phyloP scores from a whole-genome alignment of 2,888 invertebrate genomes.

The Zaprionus obscuricornis region DNA sequence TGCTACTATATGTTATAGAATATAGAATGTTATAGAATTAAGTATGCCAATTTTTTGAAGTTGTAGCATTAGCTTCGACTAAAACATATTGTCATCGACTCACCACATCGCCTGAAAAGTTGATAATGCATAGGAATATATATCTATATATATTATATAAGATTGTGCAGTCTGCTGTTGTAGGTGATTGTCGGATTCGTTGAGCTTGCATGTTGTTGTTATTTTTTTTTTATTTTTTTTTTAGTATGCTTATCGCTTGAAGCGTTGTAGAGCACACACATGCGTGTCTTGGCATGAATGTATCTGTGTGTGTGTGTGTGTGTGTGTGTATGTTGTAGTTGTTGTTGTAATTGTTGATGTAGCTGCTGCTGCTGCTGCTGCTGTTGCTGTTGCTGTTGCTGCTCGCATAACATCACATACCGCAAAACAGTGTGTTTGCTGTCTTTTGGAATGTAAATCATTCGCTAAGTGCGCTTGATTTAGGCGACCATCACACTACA shows the following conservation, averaged over 20 bases:
- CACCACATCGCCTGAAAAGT: no score
- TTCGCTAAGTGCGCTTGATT: conserved; percentile 82
- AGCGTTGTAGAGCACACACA: conserved; percentile 53
- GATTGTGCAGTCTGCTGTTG: conserved; percentile 8
- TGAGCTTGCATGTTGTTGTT: conserved; percentile 9
- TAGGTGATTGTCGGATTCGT: conserved; percentile 51
- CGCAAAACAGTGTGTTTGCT: conserved; percentile 81
- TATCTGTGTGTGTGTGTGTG: conserved; percentile 16
- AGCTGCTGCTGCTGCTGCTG: conserved; percentile 25
- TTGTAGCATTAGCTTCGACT: no score
- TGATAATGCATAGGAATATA: no score
- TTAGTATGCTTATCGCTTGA: conserved; percentile 25
- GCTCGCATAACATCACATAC: conserved; percentile 82
- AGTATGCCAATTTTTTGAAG: no score
- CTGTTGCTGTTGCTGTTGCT: conserved; percentile 49
- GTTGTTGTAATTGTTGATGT: conserved; percentile 32
- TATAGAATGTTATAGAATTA: no score
- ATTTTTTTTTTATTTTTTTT: no score
- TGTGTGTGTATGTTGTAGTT: conserved; percentile 18
- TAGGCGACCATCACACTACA: conserved; percentile 81
- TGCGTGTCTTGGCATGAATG: conserved; percentile 7
- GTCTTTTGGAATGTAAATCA: conserved; percentile 83
- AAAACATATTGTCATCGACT: no score
- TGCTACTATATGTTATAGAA: no score
- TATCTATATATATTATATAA: no score